Evolutionary conservation across 2,888 invertebrate species (phyloP), one percentile per base, ranked within the genome.

Genomic region (Cynaeus angustus): DNA sequence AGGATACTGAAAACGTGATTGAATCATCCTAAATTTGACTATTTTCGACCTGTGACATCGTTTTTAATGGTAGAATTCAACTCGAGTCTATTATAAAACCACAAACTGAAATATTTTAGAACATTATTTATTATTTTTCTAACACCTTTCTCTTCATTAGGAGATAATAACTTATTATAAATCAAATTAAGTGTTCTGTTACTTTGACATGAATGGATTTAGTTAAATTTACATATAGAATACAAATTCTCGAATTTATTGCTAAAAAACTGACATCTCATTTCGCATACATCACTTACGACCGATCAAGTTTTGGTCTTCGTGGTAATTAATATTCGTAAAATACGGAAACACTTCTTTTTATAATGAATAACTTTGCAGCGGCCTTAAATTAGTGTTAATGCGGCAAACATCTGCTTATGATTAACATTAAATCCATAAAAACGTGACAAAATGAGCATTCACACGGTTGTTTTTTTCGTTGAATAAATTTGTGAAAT

Each of bases 71-170:
- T 21, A 21, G 21, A 4, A 21, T 4, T n/a, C 12, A 41, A 41
- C 6, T 43, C 7, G 14, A 9, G 14, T 10, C 14, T 43, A 56
- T 16, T 38, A 38, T 14, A 38, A 14, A 55, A 55, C 10, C 16
- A 16, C 41, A 26, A 56, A 43, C 21, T 56, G 13, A 56, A 16
- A 5, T 0, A 5, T 52, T 30, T 30, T 13, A n/a, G 21, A 7
- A 3, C 14, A 9, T 48, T 30, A 30, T 37, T 55, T 55, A 53
- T 30, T 12, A 26, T 59, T 59, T 59, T 45, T 59, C 45, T n/a
- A 46, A 46, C 59, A 46, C 46, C 59, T 59, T 59, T 59, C 46
- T 30, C 46, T 59, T 59, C 59, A 46, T 59, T 59, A 59, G 33
- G 33, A 8, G n/a, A 28, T 12, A 58, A 28, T 30, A 58, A n/a